Conservation (phyloP, 2,888 invertebrate genomes). For the Meloe dianella region DNA sequence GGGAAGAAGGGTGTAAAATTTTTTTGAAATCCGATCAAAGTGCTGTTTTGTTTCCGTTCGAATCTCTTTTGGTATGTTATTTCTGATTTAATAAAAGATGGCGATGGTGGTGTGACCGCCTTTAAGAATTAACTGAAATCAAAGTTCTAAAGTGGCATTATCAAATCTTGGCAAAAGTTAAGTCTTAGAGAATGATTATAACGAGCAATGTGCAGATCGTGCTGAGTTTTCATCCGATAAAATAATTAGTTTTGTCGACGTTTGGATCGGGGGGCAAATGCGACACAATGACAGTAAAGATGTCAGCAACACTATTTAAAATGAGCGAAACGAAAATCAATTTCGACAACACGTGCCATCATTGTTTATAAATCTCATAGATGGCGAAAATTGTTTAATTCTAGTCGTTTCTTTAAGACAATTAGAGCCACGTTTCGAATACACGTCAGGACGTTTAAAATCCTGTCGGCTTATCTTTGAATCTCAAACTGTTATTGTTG, state of each 20-base stretch:
- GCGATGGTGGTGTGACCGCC: not conserved
- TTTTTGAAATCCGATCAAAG: not conserved
- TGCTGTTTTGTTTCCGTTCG: not conserved
- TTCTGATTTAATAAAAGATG: not conserved
- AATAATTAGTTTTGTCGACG: constrained; percentile 27
- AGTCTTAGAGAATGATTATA: constrained; percentile 34
- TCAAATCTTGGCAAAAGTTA: constrained; percentile 33
- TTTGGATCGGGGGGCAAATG: too few species aligned
- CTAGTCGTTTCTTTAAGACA: not conserved
- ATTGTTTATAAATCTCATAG: not conserved
- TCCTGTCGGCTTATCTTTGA: not conserved
- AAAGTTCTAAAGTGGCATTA: constrained; percentile 35
- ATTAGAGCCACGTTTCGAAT: not conserved
- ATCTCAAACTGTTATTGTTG: not conserved
- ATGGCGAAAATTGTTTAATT: not conserved
- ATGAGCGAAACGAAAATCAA: too few species aligned
- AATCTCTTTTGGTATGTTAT: not conserved
- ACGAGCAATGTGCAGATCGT: constrained; percentile 36
- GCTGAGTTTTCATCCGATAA: constrained; percentile 36
- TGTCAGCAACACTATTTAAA: not conserved
- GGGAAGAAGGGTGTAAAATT: not conserved
- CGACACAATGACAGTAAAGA: too few species aligned
- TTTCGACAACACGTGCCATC: too few species aligned
- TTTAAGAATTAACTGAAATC: constrained; percentile 31
- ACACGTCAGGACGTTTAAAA: not conserved